phyloP scores from a whole-genome alignment of 2,888 invertebrate genomes.

The Tanytarsus gracilentus region DNA sequence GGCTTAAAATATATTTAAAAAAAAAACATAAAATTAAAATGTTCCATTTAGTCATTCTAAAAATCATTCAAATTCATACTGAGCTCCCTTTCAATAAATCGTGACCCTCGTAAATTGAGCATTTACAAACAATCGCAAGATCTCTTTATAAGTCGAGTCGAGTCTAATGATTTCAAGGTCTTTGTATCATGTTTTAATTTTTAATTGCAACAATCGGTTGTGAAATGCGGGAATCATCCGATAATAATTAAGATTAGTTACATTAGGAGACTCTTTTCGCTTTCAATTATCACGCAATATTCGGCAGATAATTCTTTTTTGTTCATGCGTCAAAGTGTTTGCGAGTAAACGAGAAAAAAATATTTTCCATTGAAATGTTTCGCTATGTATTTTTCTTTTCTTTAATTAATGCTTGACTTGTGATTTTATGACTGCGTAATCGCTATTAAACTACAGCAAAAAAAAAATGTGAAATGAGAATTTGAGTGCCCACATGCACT shows the following conservation, averaged over 20 bases:
- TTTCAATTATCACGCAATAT: background rate
- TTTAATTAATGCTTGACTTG: background rate
- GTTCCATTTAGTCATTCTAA: too few relatives aligned
- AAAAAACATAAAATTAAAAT: too few relatives aligned
- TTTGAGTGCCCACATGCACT: background rate
- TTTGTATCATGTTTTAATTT: background rate
- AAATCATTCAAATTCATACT: too few relatives aligned
- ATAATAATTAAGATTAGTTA: background rate
- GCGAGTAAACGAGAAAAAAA: background rate
- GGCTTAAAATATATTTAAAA: too few relatives aligned
- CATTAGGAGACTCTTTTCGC: background rate
- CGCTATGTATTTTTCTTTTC: too few relatives aligned
- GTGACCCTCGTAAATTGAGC: too few relatives aligned
- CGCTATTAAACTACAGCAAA: background rate
- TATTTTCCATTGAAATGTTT: background rate
- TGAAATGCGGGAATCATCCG: too few relatives aligned
- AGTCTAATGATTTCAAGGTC: background rate
- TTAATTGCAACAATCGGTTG: background rate
- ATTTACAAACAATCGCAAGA: too few relatives aligned
- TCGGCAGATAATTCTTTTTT: background rate
- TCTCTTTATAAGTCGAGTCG: background rate
- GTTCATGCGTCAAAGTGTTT: constrained; percentile 5
- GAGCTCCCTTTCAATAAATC: too few relatives aligned
- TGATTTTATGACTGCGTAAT: background rate
- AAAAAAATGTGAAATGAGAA: background rate